These are phyloP conservation scores for Dicycla oo DNA, from an alignment of 2,888 invertebrate genomes.

Conservation along the genomic window DNA sequence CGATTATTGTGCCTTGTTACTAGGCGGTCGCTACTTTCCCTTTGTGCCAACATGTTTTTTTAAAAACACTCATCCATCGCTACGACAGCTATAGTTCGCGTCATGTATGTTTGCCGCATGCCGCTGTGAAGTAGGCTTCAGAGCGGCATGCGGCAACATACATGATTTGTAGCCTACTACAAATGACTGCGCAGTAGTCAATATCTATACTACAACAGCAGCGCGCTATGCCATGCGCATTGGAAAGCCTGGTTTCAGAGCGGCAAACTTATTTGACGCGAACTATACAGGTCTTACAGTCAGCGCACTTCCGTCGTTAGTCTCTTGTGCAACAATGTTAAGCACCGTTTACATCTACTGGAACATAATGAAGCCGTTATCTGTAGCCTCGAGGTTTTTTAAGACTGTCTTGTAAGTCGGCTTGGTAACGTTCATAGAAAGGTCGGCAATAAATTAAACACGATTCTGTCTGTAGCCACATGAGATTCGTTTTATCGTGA, in stretches of 20 bases:
- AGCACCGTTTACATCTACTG: constrained; percentile 38
- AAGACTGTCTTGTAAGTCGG: constrained; percentile 48
- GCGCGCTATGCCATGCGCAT: too few species aligned
- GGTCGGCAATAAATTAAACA: constrained; percentile 53
- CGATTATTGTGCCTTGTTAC: constrained; percentile 63
- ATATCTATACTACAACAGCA: too few species aligned
- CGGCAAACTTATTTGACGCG: too few species aligned
- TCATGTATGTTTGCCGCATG: too few species aligned
- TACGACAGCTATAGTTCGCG: constrained; percentile 49
- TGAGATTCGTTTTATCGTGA: constrained; percentile 12
- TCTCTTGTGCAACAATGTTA: constrained; percentile 57
- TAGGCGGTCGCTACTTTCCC: constrained; percentile 64
- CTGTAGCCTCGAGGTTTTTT: constrained; percentile 61
- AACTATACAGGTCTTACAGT: constrained; percentile 59
- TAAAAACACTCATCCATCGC: constrained; percentile 60
- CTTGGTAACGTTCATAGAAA: constrained; percentile 46
- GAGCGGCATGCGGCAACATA: too few species aligned
- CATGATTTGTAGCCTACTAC: too few species aligned
- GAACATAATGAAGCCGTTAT: constrained; percentile 58
- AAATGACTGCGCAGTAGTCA: too few species aligned
- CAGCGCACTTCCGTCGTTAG: constrained; percentile 61
- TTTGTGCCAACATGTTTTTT: constrained; percentile 65
- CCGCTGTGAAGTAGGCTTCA: too few species aligned
- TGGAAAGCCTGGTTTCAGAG: too few species aligned
- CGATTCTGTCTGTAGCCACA: constrained; percentile 12